A percentile compares a stretch with the other conserved stretches of the same genome.
phyloP scores from a whole-genome alignment of 2,797 vertebrate species.

The Myotis myotis region DNA sequence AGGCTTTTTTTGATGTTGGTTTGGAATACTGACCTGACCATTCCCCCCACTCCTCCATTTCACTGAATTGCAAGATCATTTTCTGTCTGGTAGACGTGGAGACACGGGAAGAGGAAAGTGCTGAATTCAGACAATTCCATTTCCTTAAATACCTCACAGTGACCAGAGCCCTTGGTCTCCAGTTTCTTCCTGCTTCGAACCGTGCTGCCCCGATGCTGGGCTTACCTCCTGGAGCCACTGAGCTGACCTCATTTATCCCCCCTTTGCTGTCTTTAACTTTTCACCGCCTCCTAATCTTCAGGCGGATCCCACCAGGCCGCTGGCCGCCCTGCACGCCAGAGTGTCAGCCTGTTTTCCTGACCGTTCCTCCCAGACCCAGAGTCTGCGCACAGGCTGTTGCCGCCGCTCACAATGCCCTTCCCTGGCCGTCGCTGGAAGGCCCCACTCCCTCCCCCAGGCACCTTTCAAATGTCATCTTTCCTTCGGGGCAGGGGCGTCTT shows the following conservation, averaged over 20 bases:
- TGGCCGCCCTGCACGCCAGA: neutral
- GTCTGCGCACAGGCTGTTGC: neutral
- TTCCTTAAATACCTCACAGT: neutral
- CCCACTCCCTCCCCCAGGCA: neutral
- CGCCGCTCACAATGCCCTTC: neutral
- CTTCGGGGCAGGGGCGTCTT: neutral
- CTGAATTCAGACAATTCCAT: neutral
- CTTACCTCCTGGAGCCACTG: no score
- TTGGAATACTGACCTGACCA: neutral
- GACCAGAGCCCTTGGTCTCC: neutral
- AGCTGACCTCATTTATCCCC: accelerated
- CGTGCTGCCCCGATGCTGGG: accelerated
- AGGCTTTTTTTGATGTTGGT: neutral
- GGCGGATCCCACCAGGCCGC: neutral
- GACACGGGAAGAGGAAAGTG: neutral
- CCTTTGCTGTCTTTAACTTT: neutral
- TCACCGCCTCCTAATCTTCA: neutral
- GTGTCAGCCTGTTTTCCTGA: neutral
- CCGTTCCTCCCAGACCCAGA: neutral
- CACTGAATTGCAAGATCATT: neutral
- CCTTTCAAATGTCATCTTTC: neutral
- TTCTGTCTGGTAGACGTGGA: neutral
- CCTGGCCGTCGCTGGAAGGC: neutral
- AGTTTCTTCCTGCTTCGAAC: neutral
- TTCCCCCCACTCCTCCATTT: neutral